phyloP scores from a whole-genome alignment of 2,888 invertebrate genomes.

The Branchellion lobata region DNA sequence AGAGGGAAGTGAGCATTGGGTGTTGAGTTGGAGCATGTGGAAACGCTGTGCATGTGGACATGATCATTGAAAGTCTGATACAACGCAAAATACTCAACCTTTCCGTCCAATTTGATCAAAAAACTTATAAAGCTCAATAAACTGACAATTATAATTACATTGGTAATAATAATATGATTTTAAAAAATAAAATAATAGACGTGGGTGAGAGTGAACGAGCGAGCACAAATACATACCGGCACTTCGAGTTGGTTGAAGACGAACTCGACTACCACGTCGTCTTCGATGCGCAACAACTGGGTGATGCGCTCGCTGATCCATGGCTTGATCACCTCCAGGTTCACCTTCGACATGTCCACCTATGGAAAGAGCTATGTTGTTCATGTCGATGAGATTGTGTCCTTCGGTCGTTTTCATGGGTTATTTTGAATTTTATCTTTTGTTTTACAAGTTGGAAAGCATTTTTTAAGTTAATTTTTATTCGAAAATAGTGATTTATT shows the following conservation, averaged over 20 bases:
- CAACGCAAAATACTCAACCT: too few relatives aligned
- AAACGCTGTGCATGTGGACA: too few relatives aligned
- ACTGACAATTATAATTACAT: too few relatives aligned
- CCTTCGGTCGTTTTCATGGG: neutral
- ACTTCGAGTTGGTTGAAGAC: conserved; percentile 97
- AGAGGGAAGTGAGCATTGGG: neutral
- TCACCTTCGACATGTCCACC: conserved; percentile 98
- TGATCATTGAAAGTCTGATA: too few relatives aligned
- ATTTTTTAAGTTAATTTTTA: too few relatives aligned
- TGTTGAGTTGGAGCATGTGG: neutral
- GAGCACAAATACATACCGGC: too few relatives aligned
- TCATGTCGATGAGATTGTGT: neutral
- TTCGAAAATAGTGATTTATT: too few relatives aligned
- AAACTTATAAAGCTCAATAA: too few relatives aligned
- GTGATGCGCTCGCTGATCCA: conserved; percentile 98
- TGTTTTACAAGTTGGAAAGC: neutral
- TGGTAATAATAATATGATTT: too few relatives aligned
- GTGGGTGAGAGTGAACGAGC: too few relatives aligned
- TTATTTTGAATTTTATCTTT: neutral
- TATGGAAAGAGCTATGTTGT: conserved; percentile 59
- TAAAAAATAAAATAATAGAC: too few relatives aligned
- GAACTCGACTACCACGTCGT: conserved; percentile 97
- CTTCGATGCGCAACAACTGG: conserved; percentile 92
- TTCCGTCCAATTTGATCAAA: too few relatives aligned
- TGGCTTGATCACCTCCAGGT: conserved; percentile 93